Base-by-base conservation (phyloP, 2,113 vertebrate species). In the Poeciliopsis turrubarensis region DNA sequence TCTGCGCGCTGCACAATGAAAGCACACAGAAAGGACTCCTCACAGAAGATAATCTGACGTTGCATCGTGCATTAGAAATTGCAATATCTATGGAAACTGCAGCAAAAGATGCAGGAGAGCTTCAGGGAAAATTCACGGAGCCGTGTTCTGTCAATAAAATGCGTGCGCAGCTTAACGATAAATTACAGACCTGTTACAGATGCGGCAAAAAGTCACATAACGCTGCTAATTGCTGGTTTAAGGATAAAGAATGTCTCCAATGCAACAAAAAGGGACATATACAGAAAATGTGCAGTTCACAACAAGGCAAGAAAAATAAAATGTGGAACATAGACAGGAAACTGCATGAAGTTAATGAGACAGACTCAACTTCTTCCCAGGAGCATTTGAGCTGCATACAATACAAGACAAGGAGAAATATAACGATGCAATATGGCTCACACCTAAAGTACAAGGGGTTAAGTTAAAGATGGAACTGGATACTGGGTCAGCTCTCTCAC, bases 321-420 rank as follows among this genome's bases (percentile, higher is more conserved):
- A 61, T 61, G n/a, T n/a, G 54, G 25, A 32, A 63, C 31, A 63
- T 3, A 63, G 61, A 31, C 1, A 31, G 29, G 17, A 63, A 29
- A 19, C 37, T 67, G 37, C 65, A 67, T 47, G 65, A 68, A 68
- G 27, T 68, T 30, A 68, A 30, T 26, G 31, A 37, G 9, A 68
- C 66, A 68, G 66, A 47, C 26, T 68, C 14, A 44, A 51, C 29
- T 68, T 4, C 15, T 17, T 41, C 37, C 17, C 47, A 57, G 10
- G 68, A 54, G 6, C 30, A 60, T 60, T 32, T 17, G 54, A 70
- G 25, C 22, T 70, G 54, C 26, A 37, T 10, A 60, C 31, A 60
- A 26, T 60, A 17, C 68, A 60, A 2, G 31, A 34, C 32, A 9
- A 34, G 32, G 32, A 37, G 51, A 37, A 70, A 26, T 22, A 60